Percentiles rank a stretch among this genome's conserved stretches.
phyloP scores from a whole-genome alignment of 1,140 invertebrate species.

The Drosophila tropicalis region DNA sequence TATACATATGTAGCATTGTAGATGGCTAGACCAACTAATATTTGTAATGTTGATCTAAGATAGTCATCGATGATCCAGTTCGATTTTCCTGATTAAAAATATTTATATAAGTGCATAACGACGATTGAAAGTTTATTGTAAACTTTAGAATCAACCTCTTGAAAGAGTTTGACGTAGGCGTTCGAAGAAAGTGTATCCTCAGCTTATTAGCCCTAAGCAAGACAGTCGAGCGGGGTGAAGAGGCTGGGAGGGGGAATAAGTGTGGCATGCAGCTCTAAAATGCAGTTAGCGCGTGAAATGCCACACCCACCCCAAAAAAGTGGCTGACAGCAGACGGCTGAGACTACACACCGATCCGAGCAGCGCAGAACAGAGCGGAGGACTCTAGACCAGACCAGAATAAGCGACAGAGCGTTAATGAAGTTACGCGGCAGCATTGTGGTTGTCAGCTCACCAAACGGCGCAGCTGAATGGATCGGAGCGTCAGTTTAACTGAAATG shows the following conservation, averaged over 20 bases:
- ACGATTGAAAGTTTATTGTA: not conserved
- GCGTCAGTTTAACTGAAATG: slow-evolving; percentile 24
- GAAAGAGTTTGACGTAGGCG: not conserved
- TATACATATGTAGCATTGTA: too few relatives aligned
- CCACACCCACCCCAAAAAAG: slow-evolving; percentile 35
- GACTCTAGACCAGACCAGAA: slow-evolving; percentile 4
- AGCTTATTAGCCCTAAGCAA: slow-evolving; percentile 10
- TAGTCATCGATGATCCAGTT: too few relatives aligned
- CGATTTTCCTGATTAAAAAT: too few relatives aligned
- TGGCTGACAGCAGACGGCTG: not conserved
- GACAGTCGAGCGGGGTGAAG: not conserved
- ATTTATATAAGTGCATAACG: too few relatives aligned
- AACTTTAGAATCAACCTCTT: not conserved
- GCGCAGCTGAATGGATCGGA: not conserved
- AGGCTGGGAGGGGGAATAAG: not conserved
- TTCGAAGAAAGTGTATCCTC: slow-evolving; percentile 3
- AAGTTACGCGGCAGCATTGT: slow-evolving; percentile 41
- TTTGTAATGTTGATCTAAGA: too few relatives aligned
- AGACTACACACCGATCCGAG: slow-evolving; percentile 1
- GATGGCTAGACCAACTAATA: too few relatives aligned
- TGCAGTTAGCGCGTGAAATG: slow-evolving; percentile 49
- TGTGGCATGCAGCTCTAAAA: slow-evolving; percentile 31
- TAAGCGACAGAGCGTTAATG: slow-evolving; percentile 39
- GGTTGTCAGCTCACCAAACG: not conserved
- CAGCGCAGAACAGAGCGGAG: slow-evolving; percentile 4